These are phyloP conservation scores for Dryas iulia DNA, from an alignment of 1,140 invertebrate species.

Conservation along the genomic window DNA sequence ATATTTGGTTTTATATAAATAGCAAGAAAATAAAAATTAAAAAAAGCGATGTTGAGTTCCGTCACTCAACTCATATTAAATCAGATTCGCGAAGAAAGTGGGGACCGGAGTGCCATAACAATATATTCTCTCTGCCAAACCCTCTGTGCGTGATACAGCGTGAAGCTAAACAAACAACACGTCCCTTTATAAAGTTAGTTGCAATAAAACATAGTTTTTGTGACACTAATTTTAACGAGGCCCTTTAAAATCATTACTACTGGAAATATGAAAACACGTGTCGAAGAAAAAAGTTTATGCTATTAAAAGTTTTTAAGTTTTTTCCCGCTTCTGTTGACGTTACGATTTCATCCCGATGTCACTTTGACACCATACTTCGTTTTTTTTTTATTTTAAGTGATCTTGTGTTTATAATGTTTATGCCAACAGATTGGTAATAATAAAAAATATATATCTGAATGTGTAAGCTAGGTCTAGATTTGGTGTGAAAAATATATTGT, in stretches of 20 bases:
- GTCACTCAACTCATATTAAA: too few relatives aligned
- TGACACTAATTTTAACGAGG: slow-evolving; percentile 13
- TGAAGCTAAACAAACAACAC: too few relatives aligned
- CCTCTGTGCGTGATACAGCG: too few relatives aligned
- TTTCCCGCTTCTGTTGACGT: slow-evolving; percentile 26
- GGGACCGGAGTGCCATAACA: too few relatives aligned
- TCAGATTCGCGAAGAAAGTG: too few relatives aligned
- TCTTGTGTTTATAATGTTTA: background rate
- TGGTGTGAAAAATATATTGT: too few relatives aligned
- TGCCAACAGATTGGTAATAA: background rate
- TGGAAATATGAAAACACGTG: slow-evolving; percentile 28
- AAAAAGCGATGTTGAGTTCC: too few relatives aligned
- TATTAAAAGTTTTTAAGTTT: slow-evolving; percentile 24
- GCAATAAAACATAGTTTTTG: slow-evolving; percentile 9
- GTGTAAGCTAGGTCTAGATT: too few relatives aligned
- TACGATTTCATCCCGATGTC: slow-evolving; percentile 27
- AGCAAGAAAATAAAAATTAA: too few relatives aligned
- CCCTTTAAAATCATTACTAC: slow-evolving; percentile 25
- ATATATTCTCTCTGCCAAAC: too few relatives aligned
- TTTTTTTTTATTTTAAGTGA: background rate
- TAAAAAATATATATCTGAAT: background rate
- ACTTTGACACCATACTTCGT: slow-evolving; percentile 5
- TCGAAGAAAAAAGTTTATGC: slow-evolving; percentile 23
- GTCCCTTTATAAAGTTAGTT: background rate
- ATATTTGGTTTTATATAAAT: too few relatives aligned